These are phyloP conservation scores for Myotis brandtii DNA, from an alignment of 2,113 vertebrate species.

Conservation along the genomic window DNA sequence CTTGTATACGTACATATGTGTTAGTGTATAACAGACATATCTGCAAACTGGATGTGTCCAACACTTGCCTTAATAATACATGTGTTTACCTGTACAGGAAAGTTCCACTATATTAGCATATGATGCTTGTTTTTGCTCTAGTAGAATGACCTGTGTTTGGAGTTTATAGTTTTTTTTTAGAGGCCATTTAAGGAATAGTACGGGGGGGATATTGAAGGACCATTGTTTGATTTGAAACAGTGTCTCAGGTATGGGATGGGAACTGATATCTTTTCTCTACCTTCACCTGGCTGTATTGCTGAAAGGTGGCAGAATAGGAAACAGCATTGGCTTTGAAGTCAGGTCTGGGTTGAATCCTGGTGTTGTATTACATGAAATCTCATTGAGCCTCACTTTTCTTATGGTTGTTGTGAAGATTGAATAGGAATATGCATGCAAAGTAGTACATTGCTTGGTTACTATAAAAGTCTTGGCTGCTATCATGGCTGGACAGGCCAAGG, in stretches of 20 bases:
- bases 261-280: not conserved
- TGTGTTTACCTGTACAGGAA: not conserved
- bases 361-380: slow-evolving; percentile 5
- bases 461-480: not conserved
- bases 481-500: not conserved
- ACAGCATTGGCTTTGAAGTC: not conserved
- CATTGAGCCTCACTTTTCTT: slow-evolving; percentile 24
- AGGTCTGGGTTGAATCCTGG: slow-evolving; percentile 21
- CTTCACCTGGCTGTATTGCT: not conserved
- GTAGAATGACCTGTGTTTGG: not conserved
- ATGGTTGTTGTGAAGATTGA: not conserved
- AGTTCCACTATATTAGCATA: not conserved
- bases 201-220: not conserved
- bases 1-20: not conserved
- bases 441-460: not conserved
- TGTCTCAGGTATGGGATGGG: not conserved
- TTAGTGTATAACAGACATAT: not conserved
- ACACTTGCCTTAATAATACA: not conserved
- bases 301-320: not conserved
- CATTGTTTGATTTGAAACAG: not conserved
- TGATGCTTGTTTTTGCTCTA: not conserved
- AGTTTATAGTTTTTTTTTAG: not conserved
- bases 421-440: not conserved
- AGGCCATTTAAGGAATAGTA: not conserved
- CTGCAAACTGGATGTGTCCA: not conserved